These are phyloP conservation scores for Crocodylus rhombifer DNA, from an alignment of 2,797 vertebrate genomes.

Conservation along the genomic window DNA sequence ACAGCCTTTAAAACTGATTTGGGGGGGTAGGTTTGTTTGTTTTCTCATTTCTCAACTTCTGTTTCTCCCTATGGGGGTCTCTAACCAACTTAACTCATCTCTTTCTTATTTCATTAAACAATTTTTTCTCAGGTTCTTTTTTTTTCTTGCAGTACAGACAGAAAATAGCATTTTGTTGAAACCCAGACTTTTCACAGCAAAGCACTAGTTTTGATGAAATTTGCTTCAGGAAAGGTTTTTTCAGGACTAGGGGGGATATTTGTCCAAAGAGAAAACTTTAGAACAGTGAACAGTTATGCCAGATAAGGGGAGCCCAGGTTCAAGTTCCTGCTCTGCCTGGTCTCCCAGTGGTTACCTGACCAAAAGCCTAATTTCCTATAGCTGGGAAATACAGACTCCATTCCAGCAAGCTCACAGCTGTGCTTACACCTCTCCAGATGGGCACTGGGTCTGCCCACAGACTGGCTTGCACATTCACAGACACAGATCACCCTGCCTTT, in stretches of 20 bases:
- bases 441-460: neutral
- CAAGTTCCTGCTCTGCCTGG: neutral
- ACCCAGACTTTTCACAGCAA: neutral
- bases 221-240: neutral
- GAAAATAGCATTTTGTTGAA: neutral
- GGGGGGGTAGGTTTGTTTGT: neutral
- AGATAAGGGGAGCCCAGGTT: neutral
- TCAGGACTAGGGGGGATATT: neutral
- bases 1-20: neutral
- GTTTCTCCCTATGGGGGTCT: neutral
- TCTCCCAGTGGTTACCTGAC: neutral
- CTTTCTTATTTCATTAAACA: neutral
- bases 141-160: neutral
- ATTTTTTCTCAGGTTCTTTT: neutral
- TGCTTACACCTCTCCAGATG: accelerated
- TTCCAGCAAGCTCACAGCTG: neutral
- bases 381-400: neutral
- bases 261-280: neutral
- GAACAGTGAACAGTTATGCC: neutral
- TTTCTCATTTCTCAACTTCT: neutral
- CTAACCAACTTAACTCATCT: neutral
- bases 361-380: neutral
- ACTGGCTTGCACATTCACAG: neutral
- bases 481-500: neutral
- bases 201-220: neutral